These are phyloP conservation scores for Triplophysa dalaica DNA, from an alignment of 2,113 vertebrate species.

Conservation along the genomic window DNA sequence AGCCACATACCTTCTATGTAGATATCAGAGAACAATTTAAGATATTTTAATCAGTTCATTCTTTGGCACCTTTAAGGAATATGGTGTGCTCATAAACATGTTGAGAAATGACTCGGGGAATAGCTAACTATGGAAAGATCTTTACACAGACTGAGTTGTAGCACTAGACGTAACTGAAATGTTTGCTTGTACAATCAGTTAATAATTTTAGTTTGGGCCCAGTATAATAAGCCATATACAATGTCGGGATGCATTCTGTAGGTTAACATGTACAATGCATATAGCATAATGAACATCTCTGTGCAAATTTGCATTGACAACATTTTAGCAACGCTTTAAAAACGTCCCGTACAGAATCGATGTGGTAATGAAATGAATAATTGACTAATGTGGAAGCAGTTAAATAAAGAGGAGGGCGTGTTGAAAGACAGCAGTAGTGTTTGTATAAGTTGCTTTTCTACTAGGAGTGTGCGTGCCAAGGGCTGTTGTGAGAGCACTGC, in stretches of 20 bases:
- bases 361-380: slow-evolving; percentile 14
- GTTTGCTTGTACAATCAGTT: too few relatives aligned
- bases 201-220: too few relatives aligned
- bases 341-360: neutral
- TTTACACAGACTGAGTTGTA: neutral
- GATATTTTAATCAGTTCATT: too few relatives aligned
- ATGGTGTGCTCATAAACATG: slow-evolving; percentile 28
- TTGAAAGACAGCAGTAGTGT: neutral
- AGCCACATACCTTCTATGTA: too few relatives aligned
- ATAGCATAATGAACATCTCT: neutral
- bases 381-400: slow-evolving; percentile 20
- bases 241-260: too few relatives aligned
- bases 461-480: neutral
- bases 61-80: neutral
- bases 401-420: slow-evolving; percentile 6
- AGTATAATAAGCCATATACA: too few relatives aligned
- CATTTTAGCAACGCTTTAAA: neutral
- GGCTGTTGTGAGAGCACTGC: slow-evolving; percentile 20
- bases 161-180: neutral
- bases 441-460: slow-evolving; percentile 19
- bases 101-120: neutral
- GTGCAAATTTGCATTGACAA: neutral
- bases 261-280: neutral
- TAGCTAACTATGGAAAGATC: slow-evolving; percentile 6
- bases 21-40: too few relatives aligned